These are phyloP conservation scores for Anguilla obscura DNA, from an alignment of 2,797 vertebrate species.

Conservation along the genomic window DNA sequence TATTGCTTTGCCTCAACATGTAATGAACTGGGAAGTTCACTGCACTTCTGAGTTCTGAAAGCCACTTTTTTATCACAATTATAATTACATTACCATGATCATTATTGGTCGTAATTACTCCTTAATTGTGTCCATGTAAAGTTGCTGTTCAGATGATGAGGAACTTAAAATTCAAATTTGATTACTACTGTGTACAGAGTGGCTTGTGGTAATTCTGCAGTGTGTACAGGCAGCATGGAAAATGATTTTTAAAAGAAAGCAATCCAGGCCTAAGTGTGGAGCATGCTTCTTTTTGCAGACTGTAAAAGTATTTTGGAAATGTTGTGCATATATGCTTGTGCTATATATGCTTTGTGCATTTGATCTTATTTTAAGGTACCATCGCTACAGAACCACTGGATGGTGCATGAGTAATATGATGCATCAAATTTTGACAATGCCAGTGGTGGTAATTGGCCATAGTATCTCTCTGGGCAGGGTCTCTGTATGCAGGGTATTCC, in stretches of 20 bases:
- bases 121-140: background rate
- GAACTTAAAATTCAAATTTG: background rate
- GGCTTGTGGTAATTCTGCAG: background rate
- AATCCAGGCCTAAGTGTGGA: background rate
- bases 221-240: background rate
- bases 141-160: background rate
- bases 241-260: background rate
- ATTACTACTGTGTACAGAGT: background rate
- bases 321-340: background rate
- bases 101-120: background rate
- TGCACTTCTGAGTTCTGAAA: background rate
- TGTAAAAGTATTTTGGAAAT: too few relatives aligned
- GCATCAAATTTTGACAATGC: background rate
- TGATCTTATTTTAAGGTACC: background rate
- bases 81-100: background rate
- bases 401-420: background rate
- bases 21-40: background rate
- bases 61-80: background rate
- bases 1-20: slow-evolving; percentile 8
- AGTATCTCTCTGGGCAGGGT: background rate
- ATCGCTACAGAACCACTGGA: background rate
- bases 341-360: background rate
- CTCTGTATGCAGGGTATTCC: background rate
- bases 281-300: background rate
- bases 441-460: background rate